Evolutionary conservation across 2,797 vertebrate genomes (phyloP).

Genomic region (Ispidina lecontei): DNA sequence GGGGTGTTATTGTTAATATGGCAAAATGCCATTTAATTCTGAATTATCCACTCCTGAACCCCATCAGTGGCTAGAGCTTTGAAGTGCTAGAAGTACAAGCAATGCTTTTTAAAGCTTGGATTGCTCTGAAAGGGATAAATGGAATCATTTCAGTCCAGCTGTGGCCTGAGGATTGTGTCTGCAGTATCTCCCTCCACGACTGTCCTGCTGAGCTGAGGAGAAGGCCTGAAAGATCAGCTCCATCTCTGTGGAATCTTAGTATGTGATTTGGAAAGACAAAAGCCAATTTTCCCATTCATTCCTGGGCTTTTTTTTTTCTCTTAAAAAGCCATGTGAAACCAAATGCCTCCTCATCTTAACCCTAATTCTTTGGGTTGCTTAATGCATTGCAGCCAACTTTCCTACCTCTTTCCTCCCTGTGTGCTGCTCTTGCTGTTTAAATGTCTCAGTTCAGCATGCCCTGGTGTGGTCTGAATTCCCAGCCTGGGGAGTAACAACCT

Average conservation of each 20-base stretch:
- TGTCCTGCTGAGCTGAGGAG: not conserved
- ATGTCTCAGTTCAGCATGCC: not conserved
- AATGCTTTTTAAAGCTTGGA: not conserved
- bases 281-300: not conserved
- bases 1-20: not conserved
- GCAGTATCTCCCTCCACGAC: not conserved
- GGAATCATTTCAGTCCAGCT: not conserved
- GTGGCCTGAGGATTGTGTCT: not conserved
- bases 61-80: not conserved
- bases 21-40: not conserved
- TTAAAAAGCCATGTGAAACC: not conserved
- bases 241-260: not conserved
- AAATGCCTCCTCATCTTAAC: not conserved
- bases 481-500: not conserved
- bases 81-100: not conserved
- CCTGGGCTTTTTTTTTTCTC: not conserved
- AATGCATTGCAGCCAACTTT: not conserved
- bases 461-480: not conserved
- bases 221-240: not conserved
- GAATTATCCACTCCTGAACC: not conserved
- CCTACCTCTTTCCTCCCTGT: not conserved
- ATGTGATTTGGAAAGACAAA: not conserved
- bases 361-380: not conserved
- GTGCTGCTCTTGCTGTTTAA: not conserved
- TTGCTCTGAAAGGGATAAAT: not conserved